Evolutionary conservation across 2,888 invertebrate genomes (phyloP), one percentile per base, ranked within the genome.

Genomic region (Auanema sp.): DNA sequence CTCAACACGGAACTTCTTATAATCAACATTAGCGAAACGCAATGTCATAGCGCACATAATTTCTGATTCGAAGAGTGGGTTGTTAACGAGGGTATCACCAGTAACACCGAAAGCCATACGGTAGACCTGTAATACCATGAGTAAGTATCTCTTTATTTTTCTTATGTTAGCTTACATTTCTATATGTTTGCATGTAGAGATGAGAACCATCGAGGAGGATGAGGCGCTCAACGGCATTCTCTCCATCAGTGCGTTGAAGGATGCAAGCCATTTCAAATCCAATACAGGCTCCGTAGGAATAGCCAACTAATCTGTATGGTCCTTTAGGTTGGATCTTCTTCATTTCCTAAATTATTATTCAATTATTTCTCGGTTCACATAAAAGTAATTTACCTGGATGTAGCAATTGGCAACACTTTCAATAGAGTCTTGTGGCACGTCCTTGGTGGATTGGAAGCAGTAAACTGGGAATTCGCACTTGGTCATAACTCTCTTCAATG

Each of bases 241-340:
- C 58, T 53, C 80, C 82, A 49, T 81, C 79, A 6, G 66, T 87
- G 60, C 64, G 70, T 84, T 93, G 91, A 60, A 96, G 86, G 84
- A 91, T 91, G 41, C 91, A 86, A 25, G 92, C 92, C 90, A 97
- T 95, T 87, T 96, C 96, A 84, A 93, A 92, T 18, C 93, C 94
- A 42, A 97, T 91, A 77, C 91, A 90, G 49, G 93, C 92, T 68
- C 98, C 97, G 85, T 92, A 96, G 0, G 96, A 97, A 86, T 98
- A 97, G 1, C 96, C 97, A 51, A 91, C 89, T 71, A 98, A 86
- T 57, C 90, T 89, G 87, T 92, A 95, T 2, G 95, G 93, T 68
- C 93, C 92, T 64, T 87, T 85, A 10, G 90, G 89, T 86, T 93
- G 92, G 53, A 91, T 86, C 58, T 88, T 87, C 83, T 89, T 90